Base-by-base conservation (phyloP, 1,140 invertebrate species). In the Apis dorsata region DNA sequence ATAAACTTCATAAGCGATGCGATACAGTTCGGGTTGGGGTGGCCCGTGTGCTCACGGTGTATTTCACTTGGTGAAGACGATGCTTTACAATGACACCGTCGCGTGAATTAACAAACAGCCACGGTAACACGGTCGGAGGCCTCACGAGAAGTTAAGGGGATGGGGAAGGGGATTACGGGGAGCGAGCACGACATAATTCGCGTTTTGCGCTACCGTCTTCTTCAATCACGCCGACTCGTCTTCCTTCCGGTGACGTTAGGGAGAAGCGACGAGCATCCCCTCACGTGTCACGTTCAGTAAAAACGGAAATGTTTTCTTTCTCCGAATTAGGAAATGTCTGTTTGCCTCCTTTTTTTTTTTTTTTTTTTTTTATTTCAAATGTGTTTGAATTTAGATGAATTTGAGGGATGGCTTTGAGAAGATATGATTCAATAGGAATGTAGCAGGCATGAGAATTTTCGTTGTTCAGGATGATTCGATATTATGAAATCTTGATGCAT, bases 51-150 rank as follows among this genome's bases (percentile, higher is more conserved):
- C 34, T 34, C 34, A 3, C 57, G 53, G 84, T 70, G 77, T 87
- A 87, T 87, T 74, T 87, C 85, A 84, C 53, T 63, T 77, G n/a
- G 65, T 73, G 85, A 81, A 87, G 86, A 87, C 85, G 86, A 87
- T 85, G 86, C 86, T 87, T 87, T 87, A 87, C 86, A 87, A 76
- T 87, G 86, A 87, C 86, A 78, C 74, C 85, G 74, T 28, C 77
- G 73, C 86, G 83, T 87, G 86, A 87, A 87, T 87, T 87, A 87
- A 87, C 86, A 87, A 87, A 87, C 86, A 87, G 63, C 85, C 81
- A 53, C 10, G 21, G 21, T 28, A 68, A 21, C 57, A 63, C 81
- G 75, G 75, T 78, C 75, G 57, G 8, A 44, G 68, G 28, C 51
- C 75, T 65, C 68, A 79, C 75, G 59, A 83, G 81, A 83, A 83